These are phyloP conservation scores for Coelopa frigida DNA, from an alignment of 1,140 invertebrate genomes.

Conservation along the genomic window DNA sequence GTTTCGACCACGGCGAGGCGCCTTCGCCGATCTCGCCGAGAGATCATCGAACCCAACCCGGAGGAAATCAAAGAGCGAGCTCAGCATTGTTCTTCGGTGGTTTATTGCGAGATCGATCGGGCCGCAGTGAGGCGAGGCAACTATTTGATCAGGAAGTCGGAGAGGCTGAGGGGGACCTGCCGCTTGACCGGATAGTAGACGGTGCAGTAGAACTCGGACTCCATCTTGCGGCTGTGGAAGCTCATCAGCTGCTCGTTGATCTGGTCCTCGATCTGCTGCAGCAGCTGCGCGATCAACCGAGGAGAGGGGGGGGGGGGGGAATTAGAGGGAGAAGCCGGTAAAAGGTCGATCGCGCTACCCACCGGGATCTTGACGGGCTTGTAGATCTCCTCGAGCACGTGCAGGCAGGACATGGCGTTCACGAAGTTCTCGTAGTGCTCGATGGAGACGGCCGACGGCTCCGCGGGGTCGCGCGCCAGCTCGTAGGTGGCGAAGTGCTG, in stretches of 20 bases:
- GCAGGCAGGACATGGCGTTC: conserved; percentile 23
- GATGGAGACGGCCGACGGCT: background rate
- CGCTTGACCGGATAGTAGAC: conserved; percentile 33
- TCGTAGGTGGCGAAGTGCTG: background rate
- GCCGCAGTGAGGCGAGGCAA: too few species aligned
- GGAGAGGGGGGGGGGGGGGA: too few species aligned
- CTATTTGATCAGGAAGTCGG: background rate
- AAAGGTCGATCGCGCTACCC: conserved; percentile 4
- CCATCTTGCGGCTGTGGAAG: conserved; percentile 27
- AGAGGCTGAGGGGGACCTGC: background rate
- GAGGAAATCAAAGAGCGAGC: too few species aligned
- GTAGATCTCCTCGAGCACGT: conserved; percentile 20
- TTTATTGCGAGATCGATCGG: too few species aligned
- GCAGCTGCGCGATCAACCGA: too few species aligned
- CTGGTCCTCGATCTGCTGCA: conserved; percentile 18
- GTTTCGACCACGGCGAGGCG: too few species aligned
- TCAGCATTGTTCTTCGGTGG: too few species aligned
- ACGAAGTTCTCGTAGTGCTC: conserved; percentile 32
- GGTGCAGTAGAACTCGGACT: conserved; percentile 34
- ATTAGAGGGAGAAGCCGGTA: too few species aligned
- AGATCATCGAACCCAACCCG: too few species aligned
- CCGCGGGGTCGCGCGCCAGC: background rate
- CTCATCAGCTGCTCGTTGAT: conserved; percentile 27
- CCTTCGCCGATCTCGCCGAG: too few species aligned
- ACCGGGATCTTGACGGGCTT: conserved; percentile 21